phyloP scores from a whole-genome alignment of 2,888 invertebrate species.

The Perizoma affinitatum region DNA sequence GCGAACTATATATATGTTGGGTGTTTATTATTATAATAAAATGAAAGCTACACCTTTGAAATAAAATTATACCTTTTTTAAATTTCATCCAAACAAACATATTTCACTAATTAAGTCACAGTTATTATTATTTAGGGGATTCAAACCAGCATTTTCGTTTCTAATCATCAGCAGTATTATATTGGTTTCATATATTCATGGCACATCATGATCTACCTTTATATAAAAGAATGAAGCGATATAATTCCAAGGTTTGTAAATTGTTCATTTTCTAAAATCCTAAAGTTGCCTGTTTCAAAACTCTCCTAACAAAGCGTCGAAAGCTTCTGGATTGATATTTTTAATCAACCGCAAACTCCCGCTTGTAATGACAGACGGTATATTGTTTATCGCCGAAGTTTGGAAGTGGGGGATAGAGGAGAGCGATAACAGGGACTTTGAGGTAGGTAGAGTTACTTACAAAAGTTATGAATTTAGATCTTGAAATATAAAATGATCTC shows the following conservation, averaged over 20 bases:
- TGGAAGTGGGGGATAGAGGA: conserved; percentile 23
- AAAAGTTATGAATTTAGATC: conserved; percentile 3
- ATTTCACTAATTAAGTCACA: no score
- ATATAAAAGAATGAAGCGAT: neutral
- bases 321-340: conserved; percentile 54
- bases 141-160: no score
- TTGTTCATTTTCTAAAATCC: conserved; percentile 15
- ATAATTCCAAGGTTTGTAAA: conserved; percentile 4
- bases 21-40: no score
- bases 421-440: neutral
- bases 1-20: no score
- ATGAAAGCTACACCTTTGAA: no score
- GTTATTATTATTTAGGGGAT: no score
- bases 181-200: no score
- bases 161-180: no score
- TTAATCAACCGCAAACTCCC: conserved; percentile 61
- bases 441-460: neutral
- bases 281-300: conserved; percentile 12
- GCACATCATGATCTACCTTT: no score
- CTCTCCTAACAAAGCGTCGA: conserved; percentile 18
- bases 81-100: no score
- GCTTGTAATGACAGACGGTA: conserved; percentile 56
- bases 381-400: conserved; percentile 60
- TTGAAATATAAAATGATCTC: neutral
- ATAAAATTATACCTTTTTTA: no score